A percentile compares a stretch with the other conserved stretches of the same genome.
Conservation (phyloP, 2,888 invertebrate species). For the Drosophila ustulata region DNA sequence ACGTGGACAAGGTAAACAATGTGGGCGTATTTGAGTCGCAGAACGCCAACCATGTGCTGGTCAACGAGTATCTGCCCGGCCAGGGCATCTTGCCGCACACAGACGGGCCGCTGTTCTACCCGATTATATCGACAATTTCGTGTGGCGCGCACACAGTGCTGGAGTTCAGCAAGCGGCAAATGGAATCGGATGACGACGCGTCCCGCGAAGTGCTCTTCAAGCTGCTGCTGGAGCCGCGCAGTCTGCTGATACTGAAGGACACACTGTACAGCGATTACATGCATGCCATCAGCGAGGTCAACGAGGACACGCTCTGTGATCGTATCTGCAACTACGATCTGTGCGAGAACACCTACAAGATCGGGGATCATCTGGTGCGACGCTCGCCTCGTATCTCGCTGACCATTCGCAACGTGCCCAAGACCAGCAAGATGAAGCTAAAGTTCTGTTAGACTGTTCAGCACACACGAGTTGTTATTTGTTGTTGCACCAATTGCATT, state of each 20-base stretch:
- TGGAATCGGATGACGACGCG: background rate
- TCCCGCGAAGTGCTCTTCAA: constrained; percentile 87
- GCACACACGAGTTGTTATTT: constrained; percentile 18
- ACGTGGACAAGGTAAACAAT: constrained; percentile 89
- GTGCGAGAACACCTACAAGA: constrained; percentile 87
- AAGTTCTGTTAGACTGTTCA: constrained; percentile 85
- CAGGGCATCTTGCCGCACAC: constrained; percentile 99
- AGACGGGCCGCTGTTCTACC: constrained; percentile 97
- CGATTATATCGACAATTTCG: constrained; percentile 96
- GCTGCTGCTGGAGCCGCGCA: constrained; percentile 93
- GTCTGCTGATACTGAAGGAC: constrained; percentile 93
- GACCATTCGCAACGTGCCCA: constrained; percentile 97
- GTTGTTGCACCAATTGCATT: constrained; percentile 48
- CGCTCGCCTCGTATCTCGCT: constrained; percentile 92
- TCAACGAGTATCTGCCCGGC: constrained; percentile 96
- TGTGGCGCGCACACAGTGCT: constrained; percentile 96
- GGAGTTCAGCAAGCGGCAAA: constrained; percentile 87
- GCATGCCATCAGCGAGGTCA: constrained; percentile 93
- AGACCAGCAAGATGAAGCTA: constrained; percentile 91
- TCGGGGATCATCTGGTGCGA: constrained; percentile 89
- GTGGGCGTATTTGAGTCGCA: constrained; percentile 88
- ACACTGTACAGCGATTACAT: constrained; percentile 93
- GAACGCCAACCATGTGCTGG: constrained; percentile 95
- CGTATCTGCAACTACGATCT: constrained; percentile 88
- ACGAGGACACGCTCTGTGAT: constrained; percentile 88